Base-by-base conservation (phyloP, 2,888 invertebrate genomes). In the Meandrusa payeni region DNA sequence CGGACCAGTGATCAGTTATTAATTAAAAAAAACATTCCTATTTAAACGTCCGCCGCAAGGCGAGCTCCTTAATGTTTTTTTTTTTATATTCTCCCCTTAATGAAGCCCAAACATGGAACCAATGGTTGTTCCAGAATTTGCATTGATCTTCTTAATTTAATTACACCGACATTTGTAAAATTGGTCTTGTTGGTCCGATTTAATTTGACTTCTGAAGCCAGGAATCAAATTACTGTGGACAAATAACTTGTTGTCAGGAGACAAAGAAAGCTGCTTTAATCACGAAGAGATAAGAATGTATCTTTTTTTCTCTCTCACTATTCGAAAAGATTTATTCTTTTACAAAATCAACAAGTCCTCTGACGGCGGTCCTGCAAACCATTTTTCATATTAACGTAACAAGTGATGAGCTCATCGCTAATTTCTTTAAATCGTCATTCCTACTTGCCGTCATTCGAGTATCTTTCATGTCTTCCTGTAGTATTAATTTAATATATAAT, bases 21-120 rank as follows among this genome's bases (percentile, higher is more conserved):
- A 78, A 82, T 81, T 80, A 54, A 76, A 78, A 68, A 64, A 56
- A 51, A 55, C 57, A 66, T 66, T 64, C 61, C 68, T 68, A 75
- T 76, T 75, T 75, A 75, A 78, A 73, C 70, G 69, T 71, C 69
- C 41, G 48, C 37, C 31, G 46, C 50, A 61, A 69, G 64, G 65
- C 57, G 59, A 62, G 55, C 57, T 60, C 57, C 61, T 61, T 66
- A 63, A 61, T 48, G 55, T 73, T 79, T 79, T n/a, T n/a, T n/a
- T n/a, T n/a, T n/a, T 76, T 80, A 47, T 51, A 69, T 55, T 65
- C 47, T 48, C 43, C 55, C 63, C 67, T 71, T 85, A 85, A 86
- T 83, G 81, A 86, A 71, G 72, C 55, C 85, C 86, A 64, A 80
- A 80, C 64, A 76, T 48, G 81, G 82, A 41, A 43, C 46, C 53